Base-by-base conservation (phyloP, 2,113 vertebrate species). In the Forbesichthys papilliferus region DNA sequence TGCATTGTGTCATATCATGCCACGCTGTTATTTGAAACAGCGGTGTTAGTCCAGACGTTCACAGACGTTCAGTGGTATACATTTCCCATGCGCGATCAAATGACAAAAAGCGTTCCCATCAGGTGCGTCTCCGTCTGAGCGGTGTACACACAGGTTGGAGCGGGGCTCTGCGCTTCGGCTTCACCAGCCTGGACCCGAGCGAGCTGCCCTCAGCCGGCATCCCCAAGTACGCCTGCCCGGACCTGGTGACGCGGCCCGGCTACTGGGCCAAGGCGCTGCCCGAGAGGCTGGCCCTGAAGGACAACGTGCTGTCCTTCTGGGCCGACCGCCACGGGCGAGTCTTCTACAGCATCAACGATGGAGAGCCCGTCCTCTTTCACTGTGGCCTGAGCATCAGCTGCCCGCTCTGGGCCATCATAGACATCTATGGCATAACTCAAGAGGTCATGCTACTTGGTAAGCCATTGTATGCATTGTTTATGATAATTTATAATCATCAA, bases 211-310 rank as follows among this genome's bases (percentile, higher is more conserved):
- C 93, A 0, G 89, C 95, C 0, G 96, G 98, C 82, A 99, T 99
- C 91, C 98, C 98, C 86, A 99, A 98, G 88, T 99, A 99, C 0
- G 98, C 98, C 56, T 99, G 98, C 55, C 98, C 98, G 0, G 98
- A 99, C 85, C 92, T 99, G 62, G 98, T 99, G 82, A 98, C 96
- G 3, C 87, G 97, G 3, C 96, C 96, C 0, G 98, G 98, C 5
- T 99, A 95, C 91, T 99, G 98, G 98, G 98, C 98, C 79, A 99
- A 99, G 84, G 98, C 98, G 7, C 91, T 99, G 84, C 98, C 97
- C 0, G 98, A 99, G 91, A 95, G 95, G 67, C 94, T 98, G 73
- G 98, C 96, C 0, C 82, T 94, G 69, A 94, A 94, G 70, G 96
- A 98, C 94, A 98, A 95, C 9, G 91, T 99, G 53, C 81, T 99